Conservation (phyloP, 2,113 vertebrate species). For the Nycticorax nycticorax region DNA sequence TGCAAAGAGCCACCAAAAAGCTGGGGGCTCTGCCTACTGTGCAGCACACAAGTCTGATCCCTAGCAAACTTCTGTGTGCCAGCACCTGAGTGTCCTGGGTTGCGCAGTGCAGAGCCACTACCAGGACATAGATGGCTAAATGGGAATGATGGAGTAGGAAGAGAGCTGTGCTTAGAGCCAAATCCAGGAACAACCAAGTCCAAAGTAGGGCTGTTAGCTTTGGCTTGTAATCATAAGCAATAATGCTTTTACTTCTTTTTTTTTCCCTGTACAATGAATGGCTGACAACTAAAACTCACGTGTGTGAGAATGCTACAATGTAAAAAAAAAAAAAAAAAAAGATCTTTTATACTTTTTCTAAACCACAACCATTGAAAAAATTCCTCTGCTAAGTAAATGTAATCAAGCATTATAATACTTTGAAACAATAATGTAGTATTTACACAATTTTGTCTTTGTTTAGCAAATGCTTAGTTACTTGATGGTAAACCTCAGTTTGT, state of each 20-base stretch:
- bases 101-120: not conserved
- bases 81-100: rapidly evolving
- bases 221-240: not conserved
- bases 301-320: not conserved
- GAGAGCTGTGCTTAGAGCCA: not conserved
- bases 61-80: not conserved
- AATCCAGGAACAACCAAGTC: not conserved
- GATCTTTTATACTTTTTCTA: not conserved
- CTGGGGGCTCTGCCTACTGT: not conserved
- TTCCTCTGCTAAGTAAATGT: not conserved
- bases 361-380: not conserved
- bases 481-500: not conserved
- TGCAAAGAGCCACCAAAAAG: not conserved
- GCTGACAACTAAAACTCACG: not conserved
- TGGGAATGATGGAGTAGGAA: not conserved
- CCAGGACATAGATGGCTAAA: not conserved
- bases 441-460: not conserved
- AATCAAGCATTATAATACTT: not conserved
- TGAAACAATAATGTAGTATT: not conserved
- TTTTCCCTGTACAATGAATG: not conserved
- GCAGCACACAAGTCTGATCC: not conserved
- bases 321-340: not conserved
- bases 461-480: not conserved
- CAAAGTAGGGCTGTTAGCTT: not conserved
- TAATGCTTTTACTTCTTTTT: not conserved